phyloP scores from a whole-genome alignment of 2,113 vertebrate species.

The Corvus cornix region DNA sequence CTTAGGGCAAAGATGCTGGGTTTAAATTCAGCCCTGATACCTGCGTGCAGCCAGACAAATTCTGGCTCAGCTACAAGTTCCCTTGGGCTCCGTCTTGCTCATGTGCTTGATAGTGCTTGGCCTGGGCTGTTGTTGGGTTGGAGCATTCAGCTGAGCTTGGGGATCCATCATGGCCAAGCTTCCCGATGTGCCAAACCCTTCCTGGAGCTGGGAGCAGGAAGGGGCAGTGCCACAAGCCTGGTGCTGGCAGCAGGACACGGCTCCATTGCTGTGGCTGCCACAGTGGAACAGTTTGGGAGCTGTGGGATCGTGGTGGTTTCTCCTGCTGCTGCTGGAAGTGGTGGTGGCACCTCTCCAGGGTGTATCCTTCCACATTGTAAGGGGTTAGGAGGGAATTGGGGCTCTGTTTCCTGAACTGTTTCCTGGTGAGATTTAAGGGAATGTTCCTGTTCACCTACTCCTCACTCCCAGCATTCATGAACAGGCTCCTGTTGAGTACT shows the following conservation, averaged over 20 bases:
- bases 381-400: background rate
- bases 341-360: background rate
- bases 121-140: background rate
- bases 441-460: background rate
- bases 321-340: background rate
- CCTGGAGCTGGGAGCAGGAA: background rate
- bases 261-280: background rate
- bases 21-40: background rate
- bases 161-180: background rate
- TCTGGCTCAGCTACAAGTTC: background rate
- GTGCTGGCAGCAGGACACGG: background rate
- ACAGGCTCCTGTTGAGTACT: background rate
- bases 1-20: background rate
- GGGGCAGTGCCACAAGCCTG: background rate
- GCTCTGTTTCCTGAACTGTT: background rate
- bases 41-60: background rate
- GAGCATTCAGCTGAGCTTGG: background rate
- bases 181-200: accelerated
- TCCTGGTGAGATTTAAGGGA: background rate
- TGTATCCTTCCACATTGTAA: background rate
- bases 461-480: background rate
- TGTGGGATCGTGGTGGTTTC: background rate
- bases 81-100: background rate
- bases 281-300: background rate
- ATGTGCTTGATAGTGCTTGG: background rate